phyloP scores from a whole-genome alignment of 1,140 invertebrate genomes.

The Drosophila sproati region DNA sequence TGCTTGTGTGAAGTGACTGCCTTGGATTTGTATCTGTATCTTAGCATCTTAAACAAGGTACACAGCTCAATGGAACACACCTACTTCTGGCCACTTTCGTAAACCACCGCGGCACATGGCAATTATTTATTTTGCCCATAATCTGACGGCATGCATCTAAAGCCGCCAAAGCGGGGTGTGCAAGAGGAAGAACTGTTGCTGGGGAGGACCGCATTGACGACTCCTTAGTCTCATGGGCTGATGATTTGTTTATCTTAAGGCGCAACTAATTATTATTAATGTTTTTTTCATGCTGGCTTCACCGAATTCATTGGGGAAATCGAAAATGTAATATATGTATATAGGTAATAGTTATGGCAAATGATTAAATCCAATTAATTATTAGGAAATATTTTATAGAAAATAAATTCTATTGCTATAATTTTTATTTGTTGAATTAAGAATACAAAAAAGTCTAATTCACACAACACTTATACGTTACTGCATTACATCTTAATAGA shows the following conservation, averaged over 20 bases:
- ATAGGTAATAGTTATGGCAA: too few species aligned
- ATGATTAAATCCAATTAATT: too few species aligned
- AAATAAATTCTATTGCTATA: too few species aligned
- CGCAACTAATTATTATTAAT: not conserved
- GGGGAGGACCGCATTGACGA: not conserved
- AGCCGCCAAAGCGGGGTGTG: conserved; percentile 13
- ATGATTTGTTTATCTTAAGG: not conserved
- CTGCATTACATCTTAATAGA: too few species aligned
- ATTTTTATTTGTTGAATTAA: too few species aligned
- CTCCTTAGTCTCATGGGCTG: not conserved
- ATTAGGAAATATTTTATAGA: too few species aligned
- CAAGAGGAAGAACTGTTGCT: not conserved
- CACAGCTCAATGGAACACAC: conserved; percentile 43
- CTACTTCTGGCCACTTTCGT: conserved; percentile 64
- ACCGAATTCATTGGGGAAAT: too few species aligned
- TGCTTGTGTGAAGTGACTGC: conserved; percentile 46
- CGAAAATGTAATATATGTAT: too few species aligned
- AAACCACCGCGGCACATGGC: conserved; percentile 52
- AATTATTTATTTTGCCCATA: conserved; percentile 56
- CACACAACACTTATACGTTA: too few species aligned
- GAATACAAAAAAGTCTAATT: too few species aligned
- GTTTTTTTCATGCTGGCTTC: too few species aligned
- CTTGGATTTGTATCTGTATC: conserved; percentile 54
- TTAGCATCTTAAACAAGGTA: conserved; percentile 41
- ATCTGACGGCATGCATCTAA: conserved; percentile 56